A percentile compares a stretch with the other conserved stretches of the same genome.
These are phyloP conservation scores for Cheilosia impressa DNA, from an alignment of 2,888 invertebrate species.

Conservation along the genomic window DNA sequence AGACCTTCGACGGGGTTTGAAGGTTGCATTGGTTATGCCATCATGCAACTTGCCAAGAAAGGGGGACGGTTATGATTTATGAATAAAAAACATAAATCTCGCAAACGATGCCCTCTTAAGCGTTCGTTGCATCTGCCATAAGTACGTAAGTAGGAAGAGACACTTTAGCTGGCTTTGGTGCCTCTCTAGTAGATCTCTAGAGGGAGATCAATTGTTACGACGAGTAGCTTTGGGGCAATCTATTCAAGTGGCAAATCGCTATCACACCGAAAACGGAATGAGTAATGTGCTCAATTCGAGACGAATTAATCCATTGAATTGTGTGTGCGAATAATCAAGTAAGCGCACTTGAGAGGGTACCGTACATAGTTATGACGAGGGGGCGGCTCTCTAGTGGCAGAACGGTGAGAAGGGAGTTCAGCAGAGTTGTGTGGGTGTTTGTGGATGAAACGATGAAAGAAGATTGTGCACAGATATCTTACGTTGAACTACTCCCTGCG, in stretches of 20 bases:
- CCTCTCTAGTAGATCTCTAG: constrained; percentile 34
- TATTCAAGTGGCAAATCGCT: constrained; percentile 69
- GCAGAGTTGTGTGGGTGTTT: too few relatives aligned
- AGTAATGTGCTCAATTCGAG: constrained; percentile 66
- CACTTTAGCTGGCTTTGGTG: constrained; percentile 49
- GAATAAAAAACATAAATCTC: constrained; percentile 16
- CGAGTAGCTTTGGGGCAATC: constrained; percentile 46
- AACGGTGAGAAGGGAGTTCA: constrained; percentile 1
- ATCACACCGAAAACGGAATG: constrained; percentile 59
- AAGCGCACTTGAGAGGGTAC: constrained; percentile 17
- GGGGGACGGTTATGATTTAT: neutral
- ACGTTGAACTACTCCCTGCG: too few relatives aligned
- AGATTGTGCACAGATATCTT: neutral
- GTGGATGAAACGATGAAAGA: too few relatives aligned
- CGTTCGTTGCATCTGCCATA: constrained; percentile 65
- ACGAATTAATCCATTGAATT: constrained; percentile 65
- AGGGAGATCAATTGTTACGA: constrained; percentile 52
- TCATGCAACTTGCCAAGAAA: neutral
- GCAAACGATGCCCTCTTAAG: constrained; percentile 53
- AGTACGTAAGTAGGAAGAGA: constrained; percentile 61
- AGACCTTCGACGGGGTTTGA: constrained; percentile 56
- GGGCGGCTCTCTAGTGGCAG: constrained; percentile 5
- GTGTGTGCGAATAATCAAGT: constrained; percentile 53
- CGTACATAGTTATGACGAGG: constrained; percentile 13
- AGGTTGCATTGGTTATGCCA: constrained; percentile 42